Percentiles rank a stretch among this genome's conserved stretches.
Evolutionary conservation across 1,140 invertebrate genomes (phyloP).

Genomic region (Daktulosphaira vitifoliae): DNA sequence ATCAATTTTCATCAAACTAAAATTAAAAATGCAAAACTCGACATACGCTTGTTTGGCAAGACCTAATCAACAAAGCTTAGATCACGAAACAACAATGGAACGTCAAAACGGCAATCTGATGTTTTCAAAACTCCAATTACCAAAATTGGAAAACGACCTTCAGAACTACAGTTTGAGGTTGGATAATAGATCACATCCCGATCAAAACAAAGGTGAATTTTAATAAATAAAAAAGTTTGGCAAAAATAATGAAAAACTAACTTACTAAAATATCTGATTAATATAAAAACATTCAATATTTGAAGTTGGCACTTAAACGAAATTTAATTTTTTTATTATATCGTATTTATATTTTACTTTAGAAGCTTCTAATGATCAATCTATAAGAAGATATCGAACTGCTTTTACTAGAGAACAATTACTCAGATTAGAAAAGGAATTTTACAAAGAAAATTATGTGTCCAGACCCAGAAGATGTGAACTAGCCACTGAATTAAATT

Average conservation of each 20-base stretch:
- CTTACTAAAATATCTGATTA: no score
- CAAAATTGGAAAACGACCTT: conserved; percentile 22
- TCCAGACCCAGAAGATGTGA: conserved; percentile 89
- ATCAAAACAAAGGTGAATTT: conserved; percentile 21
- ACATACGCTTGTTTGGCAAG: conserved; percentile 9
- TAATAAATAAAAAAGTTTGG: no score
- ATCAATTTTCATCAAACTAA: no score
- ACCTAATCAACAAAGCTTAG: neutral
- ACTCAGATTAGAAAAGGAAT: conserved; percentile 90
- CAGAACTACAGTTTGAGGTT: conserved; percentile 24
- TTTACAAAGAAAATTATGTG: conserved; percentile 95
- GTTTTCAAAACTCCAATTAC: conserved; percentile 11
- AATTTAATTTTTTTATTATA: no score
- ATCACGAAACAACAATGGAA: neutral
- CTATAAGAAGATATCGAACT: conserved; percentile 85
- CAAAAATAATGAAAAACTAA: no score
- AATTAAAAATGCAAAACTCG: conserved; percentile 12
- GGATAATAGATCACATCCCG: conserved; percentile 1
- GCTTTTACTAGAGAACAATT: conserved; percentile 96
- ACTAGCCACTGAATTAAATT: conserved; percentile 81
- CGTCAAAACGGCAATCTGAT: conserved; percentile 23
- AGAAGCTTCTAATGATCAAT: conserved; percentile 47
- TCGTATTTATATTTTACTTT: no score
- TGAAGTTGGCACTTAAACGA: no score
- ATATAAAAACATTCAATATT: no score